Evolutionary conservation across 1,140 invertebrate genomes (phyloP), one percentile per base, ranked within the genome.

Genomic region (Delia radicum): DNA sequence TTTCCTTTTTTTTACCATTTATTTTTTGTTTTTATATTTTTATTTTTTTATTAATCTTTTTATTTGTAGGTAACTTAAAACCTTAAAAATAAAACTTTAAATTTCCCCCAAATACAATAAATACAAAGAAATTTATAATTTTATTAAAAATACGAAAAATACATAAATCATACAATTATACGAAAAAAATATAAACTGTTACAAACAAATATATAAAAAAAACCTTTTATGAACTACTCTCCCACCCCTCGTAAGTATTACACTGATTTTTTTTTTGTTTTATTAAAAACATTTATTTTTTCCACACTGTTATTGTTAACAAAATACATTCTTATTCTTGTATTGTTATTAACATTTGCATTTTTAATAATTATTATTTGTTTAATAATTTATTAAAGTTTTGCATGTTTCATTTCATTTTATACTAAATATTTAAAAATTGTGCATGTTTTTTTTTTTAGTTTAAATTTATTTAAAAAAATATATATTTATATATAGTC

Each of bases 41-140:
- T 85, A 85, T 85, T 81, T 79, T 84, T 85, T 85, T 82, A 77
- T 77, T 69, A 69, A 77, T 61, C 55, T 76, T 76, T 75, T 74
- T 73, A 73, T 85, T 86, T 85, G 84, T 86, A 86, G 84, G 84
- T 86, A 84, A 85, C 84, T 79, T 86, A 82, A 84, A 84, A 85
- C 84, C 82, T 85, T 29, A 67, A 67, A 31, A 31, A 67, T 18
- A 28, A 85, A 85, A 83, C 73, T 74, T 55, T 55, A 55, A 55
- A 62, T 76, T 62, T 74, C 46, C 61, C 69, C 74, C 78, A n/a
- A n/a, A n/a, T 77, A 75, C 76, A 79, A 77, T 62, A 76, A 48
- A 75, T 28, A 74, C n/a, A 55, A 55, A 24, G n/a, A 55, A 55
- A 31, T 65, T 21, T 74, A 42, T 42, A 37, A 37, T 65, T 65